phyloP scores from a whole-genome alignment of 1,140 invertebrate species.

The Drosophila baimaii region DNA sequence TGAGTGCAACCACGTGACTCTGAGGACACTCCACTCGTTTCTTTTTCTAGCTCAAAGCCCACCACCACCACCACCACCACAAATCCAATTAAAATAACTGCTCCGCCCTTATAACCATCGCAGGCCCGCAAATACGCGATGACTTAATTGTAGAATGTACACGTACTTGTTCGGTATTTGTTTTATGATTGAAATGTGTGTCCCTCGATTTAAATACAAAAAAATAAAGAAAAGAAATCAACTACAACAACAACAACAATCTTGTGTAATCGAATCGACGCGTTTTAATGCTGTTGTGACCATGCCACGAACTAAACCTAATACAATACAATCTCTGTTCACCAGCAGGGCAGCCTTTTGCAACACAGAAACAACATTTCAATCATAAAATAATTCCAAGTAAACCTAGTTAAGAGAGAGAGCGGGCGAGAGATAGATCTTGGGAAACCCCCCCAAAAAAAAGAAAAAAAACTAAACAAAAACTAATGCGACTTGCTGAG shows the following conservation, averaged over 20 bases:
- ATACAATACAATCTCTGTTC: constrained; percentile 75
- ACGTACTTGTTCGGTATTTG: constrained; percentile 66
- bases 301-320: constrained; percentile 65
- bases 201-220: constrained; percentile 58
- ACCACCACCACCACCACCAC: background rate
- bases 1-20: constrained; percentile 66
- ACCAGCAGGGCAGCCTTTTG: constrained; percentile 83
- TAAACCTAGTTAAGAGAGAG: constrained; percentile 49
- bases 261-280: constrained; percentile 37
- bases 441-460: constrained; percentile 17
- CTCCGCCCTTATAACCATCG: constrained; percentile 29
- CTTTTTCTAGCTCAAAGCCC: constrained; percentile 7
- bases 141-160: constrained; percentile 46
- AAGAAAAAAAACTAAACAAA: constrained; percentile 15
- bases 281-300: constrained; percentile 31
- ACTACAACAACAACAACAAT: constrained; percentile 6
- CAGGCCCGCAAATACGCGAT: constrained; percentile 44
- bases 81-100: constrained; percentile 73
- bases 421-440: background rate
- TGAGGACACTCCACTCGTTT: constrained; percentile 32
- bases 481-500: constrained; percentile 10
- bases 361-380: constrained; percentile 85
- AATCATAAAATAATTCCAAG: constrained; percentile 81
- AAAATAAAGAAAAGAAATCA: constrained; percentile 12
- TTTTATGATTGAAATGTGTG: constrained; percentile 85